These are phyloP conservation scores for Thecophora atra DNA, from an alignment of 2,888 invertebrate genomes.

Conservation along the genomic window DNA sequence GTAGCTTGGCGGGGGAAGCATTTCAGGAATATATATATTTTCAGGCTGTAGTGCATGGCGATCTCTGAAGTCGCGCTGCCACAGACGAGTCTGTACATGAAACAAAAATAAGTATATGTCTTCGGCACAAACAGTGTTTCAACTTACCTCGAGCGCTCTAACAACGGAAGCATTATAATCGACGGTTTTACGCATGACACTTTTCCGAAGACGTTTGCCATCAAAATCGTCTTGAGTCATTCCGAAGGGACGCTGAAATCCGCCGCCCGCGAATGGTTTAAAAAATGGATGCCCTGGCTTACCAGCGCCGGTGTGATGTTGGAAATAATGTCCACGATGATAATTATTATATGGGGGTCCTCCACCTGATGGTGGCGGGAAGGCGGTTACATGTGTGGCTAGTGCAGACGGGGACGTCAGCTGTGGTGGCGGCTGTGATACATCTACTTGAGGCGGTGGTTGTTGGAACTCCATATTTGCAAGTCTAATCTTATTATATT, in stretches of 20 bases:
- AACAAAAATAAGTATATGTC: background rate
- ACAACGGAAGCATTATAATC: slow-evolving; percentile 97
- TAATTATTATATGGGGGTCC: slow-evolving; percentile 44
- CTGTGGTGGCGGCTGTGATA: slow-evolving; percentile 62
- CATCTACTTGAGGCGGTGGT: slow-evolving; percentile 54
- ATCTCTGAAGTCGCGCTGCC: slow-evolving; percentile 94
- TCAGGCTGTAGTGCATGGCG: slow-evolving; percentile 92
- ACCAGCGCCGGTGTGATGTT: slow-evolving; percentile 60
- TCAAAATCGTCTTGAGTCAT: slow-evolving; percentile 91
- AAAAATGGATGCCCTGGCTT: slow-evolving; percentile 64
- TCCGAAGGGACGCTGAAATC: slow-evolving; percentile 67
- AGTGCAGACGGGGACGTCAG: slow-evolving; percentile 59
- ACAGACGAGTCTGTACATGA: slow-evolving; percentile 81
- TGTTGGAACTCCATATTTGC: slow-evolving; percentile 40
- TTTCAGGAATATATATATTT: slow-evolving; percentile 91
- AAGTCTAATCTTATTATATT: background rate
- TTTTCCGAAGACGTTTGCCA: slow-evolving; percentile 94
- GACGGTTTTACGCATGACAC: slow-evolving; percentile 96
- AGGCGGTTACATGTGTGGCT: slow-evolving; percentile 56
- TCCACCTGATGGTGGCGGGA: slow-evolving; percentile 55
- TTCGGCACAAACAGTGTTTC: background rate
- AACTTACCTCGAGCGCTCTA: slow-evolving; percentile 83
- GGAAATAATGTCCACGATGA: slow-evolving; percentile 57
- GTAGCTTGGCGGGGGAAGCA: slow-evolving; percentile 93
- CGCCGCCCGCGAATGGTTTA: slow-evolving; percentile 61